A percentile compares a stretch with the other conserved stretches of the same genome.
Evolutionary conservation across 2,888 invertebrate species (phyloP).

Genomic region (Mystacides longicornis): DNA sequence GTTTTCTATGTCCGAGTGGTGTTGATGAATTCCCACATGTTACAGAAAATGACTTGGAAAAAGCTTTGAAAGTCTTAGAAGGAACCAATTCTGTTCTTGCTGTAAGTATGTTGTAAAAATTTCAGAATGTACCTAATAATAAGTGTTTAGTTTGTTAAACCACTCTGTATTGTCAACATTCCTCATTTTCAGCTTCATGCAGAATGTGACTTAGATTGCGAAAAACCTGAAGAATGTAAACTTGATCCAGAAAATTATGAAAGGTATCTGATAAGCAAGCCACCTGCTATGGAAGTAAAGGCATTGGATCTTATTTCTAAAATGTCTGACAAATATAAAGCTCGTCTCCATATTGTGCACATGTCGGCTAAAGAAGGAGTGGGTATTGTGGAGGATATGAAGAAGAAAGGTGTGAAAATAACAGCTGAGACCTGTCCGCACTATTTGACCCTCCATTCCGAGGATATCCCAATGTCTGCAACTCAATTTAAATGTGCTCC

Average conservation of each 20-base stretch:
- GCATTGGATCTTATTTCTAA: constrained; percentile 55
- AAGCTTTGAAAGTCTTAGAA: constrained; percentile 51
- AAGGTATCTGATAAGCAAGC: constrained; percentile 57
- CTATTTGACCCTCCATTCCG: constrained; percentile 57
- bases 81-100: constrained; percentile 56
- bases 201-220: constrained; percentile 47
- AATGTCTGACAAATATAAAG: constrained; percentile 49
- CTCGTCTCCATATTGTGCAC: constrained; percentile 62
- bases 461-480: constrained; percentile 53
- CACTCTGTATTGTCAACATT: not conserved
- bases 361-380: constrained; percentile 56
- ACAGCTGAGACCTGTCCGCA: constrained; percentile 70
- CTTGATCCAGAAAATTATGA: constrained; percentile 51
- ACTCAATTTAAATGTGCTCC: constrained; percentile 69
- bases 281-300: constrained; percentile 58
- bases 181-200: constrained; percentile 58
- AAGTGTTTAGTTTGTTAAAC: not conserved
- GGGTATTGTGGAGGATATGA: constrained; percentile 49
- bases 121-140: constrained; percentile 2
- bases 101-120: constrained; percentile 37
- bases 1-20: constrained; percentile 61
- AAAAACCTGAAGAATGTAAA: not conserved
- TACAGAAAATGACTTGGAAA: constrained; percentile 46
- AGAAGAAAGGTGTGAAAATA: constrained; percentile 46
- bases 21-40: constrained; percentile 63